These are phyloP conservation scores for Amorpha juglandis DNA, from an alignment of 2,888 invertebrate species.

Conservation along the genomic window DNA sequence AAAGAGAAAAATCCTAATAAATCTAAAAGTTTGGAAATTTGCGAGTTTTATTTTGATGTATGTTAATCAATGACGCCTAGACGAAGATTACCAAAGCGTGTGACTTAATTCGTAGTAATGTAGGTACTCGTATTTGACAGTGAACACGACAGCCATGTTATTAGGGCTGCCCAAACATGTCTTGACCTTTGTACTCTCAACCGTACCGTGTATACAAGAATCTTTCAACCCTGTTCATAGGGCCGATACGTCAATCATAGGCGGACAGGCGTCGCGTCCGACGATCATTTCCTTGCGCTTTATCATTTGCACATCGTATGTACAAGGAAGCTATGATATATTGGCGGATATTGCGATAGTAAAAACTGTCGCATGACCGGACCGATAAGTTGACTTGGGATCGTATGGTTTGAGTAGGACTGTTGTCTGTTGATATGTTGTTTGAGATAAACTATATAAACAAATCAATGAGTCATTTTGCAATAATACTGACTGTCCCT, in stretches of 20 bases:
- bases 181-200: too few relatives aligned
- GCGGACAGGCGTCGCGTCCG: conserved; percentile 25
- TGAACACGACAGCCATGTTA: too few relatives aligned
- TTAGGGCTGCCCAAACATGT: too few relatives aligned
- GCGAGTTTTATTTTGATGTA: too few relatives aligned
- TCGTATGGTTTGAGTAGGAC: not conserved
- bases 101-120: too few relatives aligned
- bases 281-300: conserved; percentile 30
- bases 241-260: conserved; percentile 28
- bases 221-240: conserved; percentile 20
- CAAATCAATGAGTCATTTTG: not conserved
- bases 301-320: conserved; percentile 38
- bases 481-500: too few relatives aligned
- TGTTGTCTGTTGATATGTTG: not conserved
- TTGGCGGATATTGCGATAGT: conserved; percentile 39
- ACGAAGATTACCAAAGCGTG: too few relatives aligned
- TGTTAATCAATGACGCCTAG: too few relatives aligned
- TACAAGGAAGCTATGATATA: conserved; percentile 39
- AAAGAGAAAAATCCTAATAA: too few relatives aligned
- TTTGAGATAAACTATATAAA: not conserved
- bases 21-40: too few relatives aligned
- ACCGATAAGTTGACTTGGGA: conserved; percentile 24
- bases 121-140: too few relatives aligned
- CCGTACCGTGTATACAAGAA: not conserved
- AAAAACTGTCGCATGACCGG: conserved; percentile 38